phyloP scores from a whole-genome alignment of 2,113 vertebrate species.

The Peromyscus californicus region DNA sequence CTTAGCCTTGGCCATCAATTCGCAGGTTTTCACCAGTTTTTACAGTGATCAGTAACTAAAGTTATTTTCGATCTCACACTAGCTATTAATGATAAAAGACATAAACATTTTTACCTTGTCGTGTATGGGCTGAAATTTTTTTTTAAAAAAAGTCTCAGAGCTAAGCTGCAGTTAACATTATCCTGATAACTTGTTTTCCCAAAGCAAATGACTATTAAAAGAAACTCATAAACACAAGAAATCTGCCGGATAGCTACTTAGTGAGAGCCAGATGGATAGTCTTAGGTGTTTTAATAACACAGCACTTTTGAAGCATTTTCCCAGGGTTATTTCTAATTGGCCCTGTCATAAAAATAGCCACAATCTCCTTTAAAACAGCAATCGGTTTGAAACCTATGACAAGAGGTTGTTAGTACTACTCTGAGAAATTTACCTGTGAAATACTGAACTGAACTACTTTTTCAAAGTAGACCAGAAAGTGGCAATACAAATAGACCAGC shows the following conservation, averaged over 20 bases:
- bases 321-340: conserved; percentile 66
- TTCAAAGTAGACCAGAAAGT: neutral
- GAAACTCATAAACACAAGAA: conserved; percentile 69
- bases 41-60: conserved; percentile 25
- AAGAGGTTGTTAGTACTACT: conserved; percentile 48
- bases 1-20: conserved; percentile 5
- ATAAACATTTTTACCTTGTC: conserved; percentile 63
- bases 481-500: neutral
- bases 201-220: conserved; percentile 54
- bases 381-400: conserved; percentile 46
- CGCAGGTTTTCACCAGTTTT: conserved; percentile 52
- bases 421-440: conserved; percentile 45
- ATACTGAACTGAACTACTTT: neutral
- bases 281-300: conserved; percentile 71
- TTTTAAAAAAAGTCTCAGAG: neutral
- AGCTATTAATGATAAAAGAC: conserved; percentile 57
- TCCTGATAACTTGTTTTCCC: conserved; percentile 65
- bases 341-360: conserved; percentile 11
- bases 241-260: conserved; percentile 51
- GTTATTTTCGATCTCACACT: conserved; percentile 32
- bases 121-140: conserved; percentile 41
- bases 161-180: conserved; percentile 62
- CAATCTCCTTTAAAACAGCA: conserved; percentile 52
- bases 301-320: conserved; percentile 66
- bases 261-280: conserved; percentile 70